phyloP scores from a whole-genome alignment of 2,113 vertebrate genomes.

The Brevimyrus niger region DNA sequence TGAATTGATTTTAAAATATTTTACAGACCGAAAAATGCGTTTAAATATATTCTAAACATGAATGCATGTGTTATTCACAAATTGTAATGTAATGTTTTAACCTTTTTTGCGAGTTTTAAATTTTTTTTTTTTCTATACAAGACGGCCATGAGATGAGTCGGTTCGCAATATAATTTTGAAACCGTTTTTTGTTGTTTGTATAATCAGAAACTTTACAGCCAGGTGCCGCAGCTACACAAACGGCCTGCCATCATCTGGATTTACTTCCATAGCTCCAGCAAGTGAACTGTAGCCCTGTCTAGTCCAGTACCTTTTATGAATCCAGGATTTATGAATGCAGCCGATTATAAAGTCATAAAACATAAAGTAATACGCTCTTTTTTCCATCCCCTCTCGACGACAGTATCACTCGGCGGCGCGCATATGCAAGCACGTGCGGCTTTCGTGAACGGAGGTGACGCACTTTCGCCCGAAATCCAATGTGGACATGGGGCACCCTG shows the following conservation, averaged over 20 bases:
- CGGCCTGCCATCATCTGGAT: neutral
- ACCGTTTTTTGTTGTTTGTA: neutral
- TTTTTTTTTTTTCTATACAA: neutral
- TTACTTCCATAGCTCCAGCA: neutral
- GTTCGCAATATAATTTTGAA: neutral
- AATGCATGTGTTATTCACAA: neutral
- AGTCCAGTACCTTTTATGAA: slow-evolving; percentile 21
- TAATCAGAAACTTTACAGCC: slow-evolving; percentile 1
- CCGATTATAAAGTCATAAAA: slow-evolving; percentile 36
- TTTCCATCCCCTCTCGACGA: neutral
- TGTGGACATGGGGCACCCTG: neutral
- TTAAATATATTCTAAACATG: neutral
- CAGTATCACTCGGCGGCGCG: neutral
- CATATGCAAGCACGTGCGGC: neutral
- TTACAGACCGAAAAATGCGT: neutral
- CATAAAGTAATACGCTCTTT: slow-evolving; percentile 27
- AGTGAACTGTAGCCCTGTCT: slow-evolving; percentile 9
- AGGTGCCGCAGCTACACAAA: neutral
- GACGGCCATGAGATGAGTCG: neutral
- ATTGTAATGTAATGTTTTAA: neutral
- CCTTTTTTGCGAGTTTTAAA: neutral
- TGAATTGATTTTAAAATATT: neutral
- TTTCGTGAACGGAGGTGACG: neutral
- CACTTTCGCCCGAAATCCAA: neutral
- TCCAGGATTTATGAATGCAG: slow-evolving; percentile 31